These are phyloP conservation scores for Synanthedon formicaeformis DNA, from an alignment of 2,888 invertebrate genomes.

Conservation along the genomic window DNA sequence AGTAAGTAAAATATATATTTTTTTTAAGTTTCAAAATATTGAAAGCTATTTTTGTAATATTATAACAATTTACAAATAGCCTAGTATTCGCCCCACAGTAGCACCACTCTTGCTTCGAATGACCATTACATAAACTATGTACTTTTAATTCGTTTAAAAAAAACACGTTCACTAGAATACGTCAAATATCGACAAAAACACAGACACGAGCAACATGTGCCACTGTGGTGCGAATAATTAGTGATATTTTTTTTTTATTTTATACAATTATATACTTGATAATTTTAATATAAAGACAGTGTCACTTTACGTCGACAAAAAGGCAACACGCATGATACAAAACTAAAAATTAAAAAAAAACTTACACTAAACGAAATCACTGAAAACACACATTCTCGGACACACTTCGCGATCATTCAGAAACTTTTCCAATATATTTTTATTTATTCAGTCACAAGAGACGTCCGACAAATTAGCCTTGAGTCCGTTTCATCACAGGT, in stretches of 20 bases:
- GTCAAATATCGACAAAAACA: too few species aligned
- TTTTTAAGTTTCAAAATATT: constrained; percentile 38
- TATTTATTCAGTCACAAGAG: not conserved
- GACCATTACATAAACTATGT: too few species aligned
- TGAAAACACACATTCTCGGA: constrained; percentile 2
- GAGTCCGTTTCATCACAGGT: not conserved
- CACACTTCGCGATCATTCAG: too few species aligned
- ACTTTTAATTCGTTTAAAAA: too few species aligned
- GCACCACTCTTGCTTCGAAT: not conserved
- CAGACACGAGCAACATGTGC: not conserved
- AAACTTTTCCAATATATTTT: too few species aligned
- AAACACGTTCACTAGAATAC: too few species aligned
- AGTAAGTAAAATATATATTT: not conserved
- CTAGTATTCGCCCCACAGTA: constrained; percentile 11
- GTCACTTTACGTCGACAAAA: not conserved
- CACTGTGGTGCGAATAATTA: not conserved
- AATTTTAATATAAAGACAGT: not conserved
- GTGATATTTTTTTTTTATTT: not conserved
- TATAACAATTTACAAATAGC: constrained; percentile 58
- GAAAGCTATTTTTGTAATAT: constrained; percentile 57
- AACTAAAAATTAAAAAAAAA: not conserved
- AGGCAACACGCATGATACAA: not conserved
- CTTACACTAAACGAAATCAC: not conserved
- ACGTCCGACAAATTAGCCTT: not conserved
- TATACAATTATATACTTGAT: not conserved